Evolutionary conservation across 2,888 invertebrate species (phyloP), one percentile per base, ranked within the genome.

Genomic region (Macroteleia sp.): DNA sequence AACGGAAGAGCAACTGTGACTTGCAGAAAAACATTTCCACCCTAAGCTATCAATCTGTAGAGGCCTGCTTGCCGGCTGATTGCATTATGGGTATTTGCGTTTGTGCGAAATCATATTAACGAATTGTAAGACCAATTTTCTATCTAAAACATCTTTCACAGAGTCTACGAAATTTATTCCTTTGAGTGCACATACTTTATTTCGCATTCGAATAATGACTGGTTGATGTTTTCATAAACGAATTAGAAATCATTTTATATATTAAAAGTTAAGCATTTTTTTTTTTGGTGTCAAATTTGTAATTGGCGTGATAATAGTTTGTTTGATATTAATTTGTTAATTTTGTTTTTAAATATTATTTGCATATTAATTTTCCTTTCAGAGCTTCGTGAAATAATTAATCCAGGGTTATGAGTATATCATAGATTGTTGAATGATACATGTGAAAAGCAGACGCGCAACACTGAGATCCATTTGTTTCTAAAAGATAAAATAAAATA

Each of bases 401-500:
- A 32, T 50, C 32, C 19, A 17, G 19, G 12, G 36, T 50, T 41
- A 36, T 20, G 48, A 56, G 57, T 34, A n/a, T n/a, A n/a, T n/a
- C n/a, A n/a, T n/a, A n/a, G n/a, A n/a, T n/a, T n/a, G n/a, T n/a
- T n/a, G n/a, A n/a, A n/a, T n/a, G n/a, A n/a, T n/a, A n/a, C 48
- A 57, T 41, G 57, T 30, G 48, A 46, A 48, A 39, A 46, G 57
- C 57, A 39, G 30, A 30, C 28, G 36, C 25, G 56, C 36, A 19
- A 62, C 42, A 22, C 42, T 14, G 20, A 69, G 32, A 41, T 48
- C 69, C 69, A 69, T 69, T 69, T 69, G 59, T 69, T 69, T 69
- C 59, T 69, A 69, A 69, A 57, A 42, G 69, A 34, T 32, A 69
- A 69, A 69, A 48, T 69, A 57, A 69, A 69, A 69, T 69, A 69